Conservation (phyloP, 2,888 invertebrate genomes). For the Thysanoteuthis rhombus region DNA sequence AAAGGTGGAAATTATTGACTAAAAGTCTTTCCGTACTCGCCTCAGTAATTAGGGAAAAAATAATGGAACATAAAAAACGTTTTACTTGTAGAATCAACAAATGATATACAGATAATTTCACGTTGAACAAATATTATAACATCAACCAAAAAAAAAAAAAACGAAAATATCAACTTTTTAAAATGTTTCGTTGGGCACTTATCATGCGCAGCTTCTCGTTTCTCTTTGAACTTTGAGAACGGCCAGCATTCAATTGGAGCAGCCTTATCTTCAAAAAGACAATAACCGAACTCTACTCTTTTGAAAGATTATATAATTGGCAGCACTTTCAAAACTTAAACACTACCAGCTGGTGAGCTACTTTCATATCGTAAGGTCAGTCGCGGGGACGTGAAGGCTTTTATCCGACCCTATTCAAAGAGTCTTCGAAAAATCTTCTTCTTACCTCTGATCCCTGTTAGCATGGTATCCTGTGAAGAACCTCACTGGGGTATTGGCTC, state of each 20-base stretch:
- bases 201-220: too few species aligned
- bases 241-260: neutral
- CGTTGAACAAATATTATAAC: too few species aligned
- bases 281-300: neutral
- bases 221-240: too few species aligned
- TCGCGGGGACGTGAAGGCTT: neutral
- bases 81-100: too few species aligned
- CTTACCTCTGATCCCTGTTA: neutral
- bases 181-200: too few species aligned
- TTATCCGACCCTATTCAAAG: neutral
- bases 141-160: too few species aligned
- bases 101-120: too few species aligned
- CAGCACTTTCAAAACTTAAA: neutral
- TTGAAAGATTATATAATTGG: neutral
- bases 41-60: too few species aligned
- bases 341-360: neutral
- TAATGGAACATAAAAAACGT: too few species aligned
- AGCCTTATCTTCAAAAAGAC: neutral
- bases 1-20: too few species aligned
- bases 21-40: too few species aligned
- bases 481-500: neutral
- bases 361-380: neutral
- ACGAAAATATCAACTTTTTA: too few species aligned
- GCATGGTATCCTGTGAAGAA: neutral
- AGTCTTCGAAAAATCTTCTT: neutral